phyloP scores from a whole-genome alignment of 2,797 vertebrate species.

The Melanotaenia maccullochi region DNA sequence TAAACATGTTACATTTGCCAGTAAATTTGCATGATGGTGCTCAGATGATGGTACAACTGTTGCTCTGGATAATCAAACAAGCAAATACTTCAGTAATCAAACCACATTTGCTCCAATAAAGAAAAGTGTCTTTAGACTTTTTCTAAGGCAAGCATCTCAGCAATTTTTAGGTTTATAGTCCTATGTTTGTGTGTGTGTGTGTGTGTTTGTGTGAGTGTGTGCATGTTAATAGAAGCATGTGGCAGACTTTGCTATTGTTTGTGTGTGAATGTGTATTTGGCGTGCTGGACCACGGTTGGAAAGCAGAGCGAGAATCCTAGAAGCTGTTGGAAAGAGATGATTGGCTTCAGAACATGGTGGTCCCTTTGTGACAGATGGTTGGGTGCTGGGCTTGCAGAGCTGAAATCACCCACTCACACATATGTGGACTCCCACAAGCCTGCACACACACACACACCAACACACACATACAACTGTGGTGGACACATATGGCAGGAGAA shows the following conservation, averaged over 20 bases:
- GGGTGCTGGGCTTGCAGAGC: constrained; percentile 88
- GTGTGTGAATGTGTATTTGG: constrained; percentile 77
- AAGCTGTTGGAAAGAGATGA: constrained; percentile 86
- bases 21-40: constrained; percentile 1
- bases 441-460: constrained; percentile 10
- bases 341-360: constrained; percentile 89
- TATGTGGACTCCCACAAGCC: constrained; percentile 62
- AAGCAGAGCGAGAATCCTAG: constrained; percentile 84
- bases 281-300: constrained; percentile 77
- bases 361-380: constrained; percentile 93
- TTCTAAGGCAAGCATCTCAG: constrained; percentile 55
- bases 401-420: constrained; percentile 78
- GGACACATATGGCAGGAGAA: no score
- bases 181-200: constrained; percentile 35
- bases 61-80: constrained; percentile 43
- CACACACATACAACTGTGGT: background rate
- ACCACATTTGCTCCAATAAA: constrained; percentile 50
- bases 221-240: constrained; percentile 70
- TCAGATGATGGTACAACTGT: constrained; percentile 26
- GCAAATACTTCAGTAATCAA: constrained; percentile 35
- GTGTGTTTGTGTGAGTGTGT: constrained; percentile 33
- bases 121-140: constrained; percentile 49
- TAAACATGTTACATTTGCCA: background rate
- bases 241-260: constrained; percentile 77
- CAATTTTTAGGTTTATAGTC: constrained; percentile 51